These are phyloP conservation scores for Felis chaus DNA, from an alignment of 2,113 vertebrate genomes.

Conservation along the genomic window DNA sequence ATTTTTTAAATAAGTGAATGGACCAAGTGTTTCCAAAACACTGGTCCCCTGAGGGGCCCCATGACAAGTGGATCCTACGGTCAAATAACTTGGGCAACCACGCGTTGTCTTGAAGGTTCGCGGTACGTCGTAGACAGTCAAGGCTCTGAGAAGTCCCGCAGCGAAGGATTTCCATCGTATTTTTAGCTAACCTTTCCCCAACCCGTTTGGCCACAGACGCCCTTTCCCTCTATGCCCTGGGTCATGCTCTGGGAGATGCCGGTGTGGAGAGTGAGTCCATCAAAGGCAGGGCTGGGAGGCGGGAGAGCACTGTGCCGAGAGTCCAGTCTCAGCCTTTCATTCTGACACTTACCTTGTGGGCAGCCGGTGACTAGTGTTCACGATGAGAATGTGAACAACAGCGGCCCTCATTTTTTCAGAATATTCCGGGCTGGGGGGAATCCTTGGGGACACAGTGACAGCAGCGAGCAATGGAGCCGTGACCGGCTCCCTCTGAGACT, in stretches of 20 bases:
- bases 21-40: neutral
- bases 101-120: neutral
- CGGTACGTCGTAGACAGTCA: fast-evolving
- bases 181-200: neutral
- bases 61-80: fast-evolving
- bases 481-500: neutral
- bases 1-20: neutral
- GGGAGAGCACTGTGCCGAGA: fast-evolving
- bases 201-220: neutral
- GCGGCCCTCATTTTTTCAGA: neutral
- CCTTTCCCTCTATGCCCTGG: fast-evolving
- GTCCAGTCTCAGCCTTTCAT: fast-evolving
- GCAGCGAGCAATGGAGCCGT: fast-evolving
- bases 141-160: neutral
- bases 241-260: fast-evolving
- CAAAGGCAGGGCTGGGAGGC: neutral
- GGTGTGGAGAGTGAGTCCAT: too few relatives aligned
- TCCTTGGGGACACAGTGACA: neutral
- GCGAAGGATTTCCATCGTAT: fast-evolving
- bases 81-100: neutral
- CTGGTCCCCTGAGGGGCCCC: neutral
- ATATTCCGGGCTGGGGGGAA: neutral
- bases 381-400: fast-evolving
- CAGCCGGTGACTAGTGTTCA: fast-evolving
- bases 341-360: neutral